Base-by-base conservation (phyloP, 2,113 vertebrate genomes). In the Ophthalmotilapia sp. region DNA sequence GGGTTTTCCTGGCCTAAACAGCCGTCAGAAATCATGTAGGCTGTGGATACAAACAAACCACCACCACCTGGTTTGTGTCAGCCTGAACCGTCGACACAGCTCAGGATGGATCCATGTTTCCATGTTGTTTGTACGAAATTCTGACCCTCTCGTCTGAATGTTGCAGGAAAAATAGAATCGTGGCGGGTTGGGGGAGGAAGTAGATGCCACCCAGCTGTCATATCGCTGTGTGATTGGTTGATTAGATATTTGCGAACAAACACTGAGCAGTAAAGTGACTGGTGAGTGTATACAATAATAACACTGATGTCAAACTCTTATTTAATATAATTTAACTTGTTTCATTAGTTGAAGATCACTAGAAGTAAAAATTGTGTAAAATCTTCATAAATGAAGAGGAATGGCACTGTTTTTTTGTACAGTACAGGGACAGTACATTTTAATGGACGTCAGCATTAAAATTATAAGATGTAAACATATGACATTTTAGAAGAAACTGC, bases 121-220 rank as follows among this genome's bases (percentile, higher is more conserved):
- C 70, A 31, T n/a, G 42, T 1, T 45, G 21, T 73, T 17, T 73
- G 15, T 1, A 0, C 0, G 0, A 45, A 73, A 73, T 1, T 73
- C 38, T 17, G 5, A 17, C n/a, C 68, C 21, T 26, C 5, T 0
- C 5, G 1, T 26, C 5, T 23, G 38, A 42, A 73, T 23, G 36
- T 26, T 26, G 40, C 40, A 73, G 0, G 36, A 70, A 40, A 6
- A 40, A 23, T 23, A 7, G 65, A 70, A 23, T 42, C 12, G 0
- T 21, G 12, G 65, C 1, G 6, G 10, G 33, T 36, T 65, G 60
- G 1, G 31, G 60, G 2, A 38, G 6, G 33, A 65, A 38, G 60
- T 65, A n/a, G 60, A 65, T n/a, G 6, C 33, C 19, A 65, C 3
- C 33, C 60, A 65, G 33, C 60, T 65, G 60, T 38, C 60, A 65